phyloP scores from a whole-genome alignment of 1,140 invertebrate species.

The Drosophila arizonae region DNA sequence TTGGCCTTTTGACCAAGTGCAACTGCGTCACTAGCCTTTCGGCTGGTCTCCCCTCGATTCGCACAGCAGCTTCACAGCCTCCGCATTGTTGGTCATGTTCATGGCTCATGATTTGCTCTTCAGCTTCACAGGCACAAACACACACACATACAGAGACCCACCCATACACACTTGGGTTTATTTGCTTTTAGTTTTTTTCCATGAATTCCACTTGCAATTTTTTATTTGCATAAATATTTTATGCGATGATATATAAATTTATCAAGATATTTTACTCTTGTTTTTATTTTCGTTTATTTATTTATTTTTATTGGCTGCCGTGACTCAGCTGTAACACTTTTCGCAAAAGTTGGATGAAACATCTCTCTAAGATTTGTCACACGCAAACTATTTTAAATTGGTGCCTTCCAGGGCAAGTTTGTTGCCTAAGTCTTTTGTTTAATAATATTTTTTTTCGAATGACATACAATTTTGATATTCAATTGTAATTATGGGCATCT shows the following conservation, averaged over 20 bases:
- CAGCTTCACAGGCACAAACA: slow-evolving; percentile 17
- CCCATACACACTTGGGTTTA: background rate
- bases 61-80: background rate
- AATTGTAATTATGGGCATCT: too few species aligned
- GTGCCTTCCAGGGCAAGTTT: slow-evolving; percentile 54
- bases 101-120: slow-evolving; percentile 69
- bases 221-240: slow-evolving; percentile 56
- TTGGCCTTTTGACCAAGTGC: slow-evolving; percentile 63
- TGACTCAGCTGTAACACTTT: slow-evolving; percentile 56
- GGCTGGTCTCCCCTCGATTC: slow-evolving; percentile 3
- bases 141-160: background rate
- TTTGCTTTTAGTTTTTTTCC: slow-evolving; percentile 43
- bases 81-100: slow-evolving; percentile 53
- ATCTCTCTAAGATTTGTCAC: slow-evolving; percentile 33
- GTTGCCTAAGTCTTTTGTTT: slow-evolving; percentile 71
- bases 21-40: slow-evolving; percentile 65
- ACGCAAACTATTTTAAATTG: slow-evolving; percentile 7
- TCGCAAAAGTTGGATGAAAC: background rate
- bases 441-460: slow-evolving; percentile 4
- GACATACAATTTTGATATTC: too few species aligned
- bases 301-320: background rate
- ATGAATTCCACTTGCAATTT: slow-evolving; percentile 67
- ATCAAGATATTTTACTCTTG: slow-evolving; percentile 16
- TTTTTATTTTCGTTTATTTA: slow-evolving; percentile 14
- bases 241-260: slow-evolving; percentile 41